phyloP scores from a whole-genome alignment of 2,113 vertebrate genomes.

The Pampusana beccarii region DNA sequence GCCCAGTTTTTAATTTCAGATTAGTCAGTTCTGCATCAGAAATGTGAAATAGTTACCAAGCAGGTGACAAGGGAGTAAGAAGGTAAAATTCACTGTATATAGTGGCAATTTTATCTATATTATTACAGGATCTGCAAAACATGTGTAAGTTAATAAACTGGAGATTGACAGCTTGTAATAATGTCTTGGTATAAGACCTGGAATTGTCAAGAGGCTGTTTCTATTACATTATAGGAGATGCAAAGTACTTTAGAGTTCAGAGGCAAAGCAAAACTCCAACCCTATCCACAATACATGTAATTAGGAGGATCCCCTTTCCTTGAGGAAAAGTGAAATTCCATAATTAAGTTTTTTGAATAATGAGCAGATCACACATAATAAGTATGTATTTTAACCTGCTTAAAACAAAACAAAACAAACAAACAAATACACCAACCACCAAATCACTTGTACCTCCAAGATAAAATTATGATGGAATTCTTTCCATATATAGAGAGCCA shows the following conservation, averaged over 20 bases:
- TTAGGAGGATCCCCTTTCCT: neutral
- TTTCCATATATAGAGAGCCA: accelerated
- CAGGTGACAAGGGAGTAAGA: neutral
- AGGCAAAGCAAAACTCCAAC: neutral
- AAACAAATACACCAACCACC: neutral
- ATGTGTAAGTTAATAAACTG: neutral
- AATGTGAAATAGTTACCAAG: neutral
- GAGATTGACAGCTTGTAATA: neutral
- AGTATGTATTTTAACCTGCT: neutral
- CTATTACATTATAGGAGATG: neutral
- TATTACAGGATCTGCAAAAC: neutral
- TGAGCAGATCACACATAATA: neutral
- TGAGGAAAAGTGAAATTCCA: neutral
- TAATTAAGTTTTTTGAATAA: neutral
- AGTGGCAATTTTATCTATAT: neutral
- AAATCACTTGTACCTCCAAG: neutral
- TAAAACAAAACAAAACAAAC: neutral
- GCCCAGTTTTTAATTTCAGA: neutral
- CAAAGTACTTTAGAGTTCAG: neutral
- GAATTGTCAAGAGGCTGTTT: neutral
- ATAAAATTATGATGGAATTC: neutral
- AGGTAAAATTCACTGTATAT: neutral
- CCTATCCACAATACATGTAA: neutral
- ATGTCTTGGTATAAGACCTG: neutral
- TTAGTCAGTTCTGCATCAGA: neutral